phyloP scores from a whole-genome alignment of 2,113 vertebrate species.

The Sinosuthora webbiana region DNA sequence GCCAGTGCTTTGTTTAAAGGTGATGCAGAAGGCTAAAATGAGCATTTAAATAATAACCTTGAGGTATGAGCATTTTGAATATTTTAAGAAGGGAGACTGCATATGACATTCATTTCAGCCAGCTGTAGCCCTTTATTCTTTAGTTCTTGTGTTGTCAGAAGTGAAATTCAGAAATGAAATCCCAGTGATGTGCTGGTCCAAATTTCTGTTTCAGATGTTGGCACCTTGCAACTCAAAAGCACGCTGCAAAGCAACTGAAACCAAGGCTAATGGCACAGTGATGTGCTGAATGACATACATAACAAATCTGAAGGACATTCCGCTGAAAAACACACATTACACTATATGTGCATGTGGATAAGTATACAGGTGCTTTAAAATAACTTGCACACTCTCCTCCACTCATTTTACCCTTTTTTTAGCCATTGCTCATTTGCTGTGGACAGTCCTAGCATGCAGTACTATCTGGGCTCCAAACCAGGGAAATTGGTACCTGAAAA shows the following conservation, averaged over 20 bases:
- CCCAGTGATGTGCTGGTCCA: neutral
- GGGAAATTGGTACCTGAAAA: neutral
- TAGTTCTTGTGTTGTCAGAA: neutral
- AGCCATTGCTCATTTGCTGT: neutral
- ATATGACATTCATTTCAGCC: neutral
- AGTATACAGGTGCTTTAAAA: neutral
- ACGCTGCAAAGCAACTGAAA: neutral
- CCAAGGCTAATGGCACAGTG: neutral
- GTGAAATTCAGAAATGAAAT: conserved; percentile 8
- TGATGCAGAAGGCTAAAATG: conserved; percentile 29
- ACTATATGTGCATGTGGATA: neutral
- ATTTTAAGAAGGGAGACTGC: conserved; percentile 3
- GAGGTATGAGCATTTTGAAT: conserved; percentile 16
- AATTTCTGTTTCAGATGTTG: neutral
- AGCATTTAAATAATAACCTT: conserved; percentile 15
- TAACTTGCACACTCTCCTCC: neutral
- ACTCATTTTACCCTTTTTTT: neutral
- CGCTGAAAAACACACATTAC: neutral
- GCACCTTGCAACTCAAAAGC: neutral
- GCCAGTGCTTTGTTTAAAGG: neutral
- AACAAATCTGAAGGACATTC: neutral
- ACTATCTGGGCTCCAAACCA: neutral
- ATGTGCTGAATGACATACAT: neutral
- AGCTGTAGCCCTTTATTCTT: neutral
- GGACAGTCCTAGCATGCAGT: neutral